These are phyloP conservation scores for Sphaeridia pumilis DNA, from an alignment of 2,888 invertebrate species.

Conservation along the genomic window DNA sequence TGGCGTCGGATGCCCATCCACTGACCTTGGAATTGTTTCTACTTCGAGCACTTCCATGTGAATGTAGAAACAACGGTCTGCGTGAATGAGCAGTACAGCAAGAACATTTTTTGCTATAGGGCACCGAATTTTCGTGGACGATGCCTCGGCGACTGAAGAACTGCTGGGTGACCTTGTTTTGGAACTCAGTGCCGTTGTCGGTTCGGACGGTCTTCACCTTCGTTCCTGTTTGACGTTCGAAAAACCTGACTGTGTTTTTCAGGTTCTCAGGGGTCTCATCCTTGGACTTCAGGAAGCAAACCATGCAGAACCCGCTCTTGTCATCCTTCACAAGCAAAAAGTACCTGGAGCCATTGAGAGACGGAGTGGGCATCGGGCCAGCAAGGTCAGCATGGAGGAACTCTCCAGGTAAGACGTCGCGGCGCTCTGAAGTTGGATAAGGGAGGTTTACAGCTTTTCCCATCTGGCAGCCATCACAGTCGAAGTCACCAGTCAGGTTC, in stretches of 20 bases:
- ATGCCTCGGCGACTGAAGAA: conserved; percentile 36
- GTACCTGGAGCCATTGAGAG: conserved; percentile 5
- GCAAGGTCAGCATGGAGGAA: conserved; percentile 5
- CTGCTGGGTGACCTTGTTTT: conserved; percentile 23
- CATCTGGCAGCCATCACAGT: conserved; percentile 7
- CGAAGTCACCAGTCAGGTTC: not conserved
- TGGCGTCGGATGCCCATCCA: too few species aligned
- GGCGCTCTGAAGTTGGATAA: not conserved
- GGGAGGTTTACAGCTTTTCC: conserved; percentile 7
- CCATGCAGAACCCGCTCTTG: conserved; percentile 2
- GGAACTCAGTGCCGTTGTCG: conserved; percentile 20
- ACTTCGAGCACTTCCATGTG: too few species aligned
- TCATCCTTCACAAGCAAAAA: conserved; percentile 10
- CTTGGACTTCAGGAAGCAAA: conserved; percentile 10
- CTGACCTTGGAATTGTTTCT: too few species aligned
- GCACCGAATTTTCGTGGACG: conserved; percentile 36
- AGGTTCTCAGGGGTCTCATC: not conserved
- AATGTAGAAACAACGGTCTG: too few species aligned
- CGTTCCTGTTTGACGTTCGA: conserved; percentile 17
- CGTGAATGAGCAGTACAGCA: too few species aligned
- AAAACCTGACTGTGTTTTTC: conserved; percentile 1
- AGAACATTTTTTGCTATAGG: too few species aligned
- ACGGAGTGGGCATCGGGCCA: conserved; percentile 2
- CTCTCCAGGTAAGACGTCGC: conserved; percentile 1
- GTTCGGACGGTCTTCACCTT: conserved; percentile 11